These are phyloP conservation scores for Endomychus coccineus DNA, from an alignment of 2,888 invertebrate genomes.

Conservation along the genomic window DNA sequence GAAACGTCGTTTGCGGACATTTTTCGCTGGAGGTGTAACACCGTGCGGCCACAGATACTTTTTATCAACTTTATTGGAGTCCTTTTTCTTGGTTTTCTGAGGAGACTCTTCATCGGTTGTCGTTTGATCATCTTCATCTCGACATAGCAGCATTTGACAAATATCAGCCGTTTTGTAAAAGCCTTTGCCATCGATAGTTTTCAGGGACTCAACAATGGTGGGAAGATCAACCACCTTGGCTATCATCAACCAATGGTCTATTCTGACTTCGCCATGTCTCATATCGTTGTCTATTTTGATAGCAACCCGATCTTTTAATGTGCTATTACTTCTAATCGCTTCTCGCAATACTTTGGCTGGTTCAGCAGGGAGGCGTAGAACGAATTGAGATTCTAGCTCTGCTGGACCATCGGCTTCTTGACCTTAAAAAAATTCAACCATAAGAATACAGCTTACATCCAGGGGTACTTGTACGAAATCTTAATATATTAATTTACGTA, in stretches of 20 bases:
- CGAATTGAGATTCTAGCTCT: conserved; percentile 40
- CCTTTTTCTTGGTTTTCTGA: conserved; percentile 74
- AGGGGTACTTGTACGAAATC: conserved; percentile 16
- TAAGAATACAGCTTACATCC: neutral
- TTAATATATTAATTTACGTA: conserved; percentile 10
- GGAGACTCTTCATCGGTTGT: conserved; percentile 72
- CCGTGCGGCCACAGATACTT: conserved; percentile 95
- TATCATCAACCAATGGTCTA: conserved; percentile 82
- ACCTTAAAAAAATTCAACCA: conserved; percentile 1
- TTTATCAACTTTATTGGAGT: conserved; percentile 73
- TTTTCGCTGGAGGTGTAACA: conserved; percentile 91
- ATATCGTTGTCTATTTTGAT: conserved; percentile 84
- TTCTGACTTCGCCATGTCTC: conserved; percentile 79
- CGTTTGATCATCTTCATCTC: conserved; percentile 76
- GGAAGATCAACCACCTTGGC: conserved; percentile 89
- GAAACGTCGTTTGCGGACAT: conserved; percentile 85
- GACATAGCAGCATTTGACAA: conserved; percentile 85
- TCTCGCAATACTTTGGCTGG: conserved; percentile 69
- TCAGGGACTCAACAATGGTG: conserved; percentile 84
- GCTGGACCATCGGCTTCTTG: conserved; percentile 29
- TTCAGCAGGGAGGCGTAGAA: conserved; percentile 46
- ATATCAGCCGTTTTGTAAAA: conserved; percentile 98
- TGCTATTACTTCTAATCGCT: conserved; percentile 66
- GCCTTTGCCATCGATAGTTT: conserved; percentile 93
- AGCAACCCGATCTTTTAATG: conserved; percentile 73